Evolutionary conservation across 2,113 vertebrate species (phyloP), one percentile per base, ranked within the genome.

Genomic region (Pogonocichla stellata): DNA sequence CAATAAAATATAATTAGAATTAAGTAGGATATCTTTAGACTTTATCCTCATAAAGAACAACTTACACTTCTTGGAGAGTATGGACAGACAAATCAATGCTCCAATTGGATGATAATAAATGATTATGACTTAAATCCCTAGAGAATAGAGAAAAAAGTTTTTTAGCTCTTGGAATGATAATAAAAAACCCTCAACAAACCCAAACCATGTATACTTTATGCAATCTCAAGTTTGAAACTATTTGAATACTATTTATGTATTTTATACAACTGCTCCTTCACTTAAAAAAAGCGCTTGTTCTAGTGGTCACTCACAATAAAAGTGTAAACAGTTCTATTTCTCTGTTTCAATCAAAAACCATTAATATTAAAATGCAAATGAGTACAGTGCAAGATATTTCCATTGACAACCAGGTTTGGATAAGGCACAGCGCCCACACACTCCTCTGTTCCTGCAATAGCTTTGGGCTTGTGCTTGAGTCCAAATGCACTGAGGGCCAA

Each of bases 51-150:
- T 74, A 89, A 95, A 92, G 86, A 89, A 3, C 65, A 75, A 82
- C 98, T 98, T 98, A 98, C 98, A 98, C 98, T 98, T 98, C 98
- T 90, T 98, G 97, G 50, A 98, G 97, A 1, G 91, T 97, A 75
- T 94, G 94, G 48, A 88, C 96, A 57, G 97, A 96, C 61, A 98
- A 94, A 92, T 96, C 97, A 90, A 98, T 89, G 80, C 95, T 98
- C 97, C 98, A 98, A 77, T 98, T 97, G 89, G 98, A 98, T 65
- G 97, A 93, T 65, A 94, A 58, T 33, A 98, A 95, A 54, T 97
- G 92, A 69, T 98, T 98, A 91, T 98, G 96, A 95, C 98, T 98
- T 93, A 98, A 97, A 96, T 98, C 98, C 93, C 98, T 98, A 92
- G 40, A 96, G 50, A 80, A 86, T 12, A 90, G 34, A 97, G 47